phyloP scores from a whole-genome alignment of 35 echinoderm and acorn worm species.

The Chiridota heheva region DNA sequence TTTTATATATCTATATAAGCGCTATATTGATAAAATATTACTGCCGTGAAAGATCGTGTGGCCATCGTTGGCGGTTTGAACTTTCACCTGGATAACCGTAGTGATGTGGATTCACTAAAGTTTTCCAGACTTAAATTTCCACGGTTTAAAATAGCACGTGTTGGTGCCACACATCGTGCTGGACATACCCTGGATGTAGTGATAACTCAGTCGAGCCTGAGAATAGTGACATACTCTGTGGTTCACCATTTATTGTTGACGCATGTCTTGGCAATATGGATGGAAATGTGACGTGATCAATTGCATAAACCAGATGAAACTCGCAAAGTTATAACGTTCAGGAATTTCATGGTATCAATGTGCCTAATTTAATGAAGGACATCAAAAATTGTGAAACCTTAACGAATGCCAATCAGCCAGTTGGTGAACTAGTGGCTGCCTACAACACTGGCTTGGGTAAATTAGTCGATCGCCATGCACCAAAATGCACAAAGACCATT shows the following conservation, averaged over 20 bases:
- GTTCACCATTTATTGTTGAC: neutral
- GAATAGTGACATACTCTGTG: constrained; percentile 27
- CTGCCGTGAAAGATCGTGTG: neutral
- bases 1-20: too few species aligned
- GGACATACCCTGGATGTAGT: constrained; percentile 48
- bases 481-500: constrained; percentile 29
- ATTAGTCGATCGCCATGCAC: neutral
- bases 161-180: constrained; percentile 23
- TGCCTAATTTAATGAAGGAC: constrained; percentile 29
- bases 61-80: constrained; percentile 11
- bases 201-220: constrained; percentile 33
- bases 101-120: constrained; percentile 19
- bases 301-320: neutral
- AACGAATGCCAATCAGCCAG: neutral
- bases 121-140: neutral
- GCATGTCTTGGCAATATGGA: constrained; percentile 22
- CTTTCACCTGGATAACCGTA: constrained; percentile 17
- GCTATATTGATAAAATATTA: neutral
- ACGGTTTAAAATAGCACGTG: neutral
- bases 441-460: neutral
- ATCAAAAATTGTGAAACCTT: constrained; percentile 22
- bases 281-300: neutral
- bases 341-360: constrained; percentile 33
- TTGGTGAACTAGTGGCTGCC: neutral
- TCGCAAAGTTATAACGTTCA: constrained; percentile 3